Evolutionary conservation across 2,113 vertebrate genomes (phyloP).

Genomic region (Pogona vitticeps): DNA sequence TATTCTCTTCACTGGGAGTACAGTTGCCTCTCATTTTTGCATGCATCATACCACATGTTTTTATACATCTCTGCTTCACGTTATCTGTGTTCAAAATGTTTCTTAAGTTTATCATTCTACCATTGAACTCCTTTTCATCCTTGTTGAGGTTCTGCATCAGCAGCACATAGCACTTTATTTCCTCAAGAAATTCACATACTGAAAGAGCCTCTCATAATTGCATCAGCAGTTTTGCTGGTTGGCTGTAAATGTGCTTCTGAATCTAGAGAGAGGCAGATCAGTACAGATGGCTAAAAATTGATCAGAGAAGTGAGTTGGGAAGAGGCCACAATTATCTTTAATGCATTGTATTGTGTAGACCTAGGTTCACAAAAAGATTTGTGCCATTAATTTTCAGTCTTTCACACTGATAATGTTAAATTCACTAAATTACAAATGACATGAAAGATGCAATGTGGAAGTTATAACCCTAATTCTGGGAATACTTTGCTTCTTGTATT

Average conservation of each 20-base stretch:
- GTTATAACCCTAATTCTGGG: not conserved
- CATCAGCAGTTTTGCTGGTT: not conserved
- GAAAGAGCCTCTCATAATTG: not conserved
- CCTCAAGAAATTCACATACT: not conserved
- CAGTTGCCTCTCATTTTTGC: not conserved
- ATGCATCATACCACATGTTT: not conserved
- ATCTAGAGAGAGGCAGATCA: too few relatives aligned
- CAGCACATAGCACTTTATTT: not conserved
- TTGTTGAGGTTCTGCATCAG: not conserved
- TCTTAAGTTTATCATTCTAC: too few relatives aligned
- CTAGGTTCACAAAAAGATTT: not conserved
- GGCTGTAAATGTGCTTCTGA: too few relatives aligned
- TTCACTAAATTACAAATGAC: not conserved
- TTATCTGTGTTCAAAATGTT: not conserved
- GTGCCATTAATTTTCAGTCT: not conserved
- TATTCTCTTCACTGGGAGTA: not conserved
- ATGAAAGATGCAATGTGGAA: not conserved
- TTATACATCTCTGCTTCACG: not conserved
- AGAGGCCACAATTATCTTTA: not conserved
- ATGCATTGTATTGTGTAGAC: not conserved
- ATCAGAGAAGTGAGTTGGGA: too few relatives aligned
- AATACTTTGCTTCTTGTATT: not conserved
- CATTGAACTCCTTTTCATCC: not conserved
- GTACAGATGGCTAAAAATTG: too few relatives aligned
- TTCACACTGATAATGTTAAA: not conserved